Conservation (phyloP, 2,888 invertebrate genomes). For the Agelastica alni region DNA sequence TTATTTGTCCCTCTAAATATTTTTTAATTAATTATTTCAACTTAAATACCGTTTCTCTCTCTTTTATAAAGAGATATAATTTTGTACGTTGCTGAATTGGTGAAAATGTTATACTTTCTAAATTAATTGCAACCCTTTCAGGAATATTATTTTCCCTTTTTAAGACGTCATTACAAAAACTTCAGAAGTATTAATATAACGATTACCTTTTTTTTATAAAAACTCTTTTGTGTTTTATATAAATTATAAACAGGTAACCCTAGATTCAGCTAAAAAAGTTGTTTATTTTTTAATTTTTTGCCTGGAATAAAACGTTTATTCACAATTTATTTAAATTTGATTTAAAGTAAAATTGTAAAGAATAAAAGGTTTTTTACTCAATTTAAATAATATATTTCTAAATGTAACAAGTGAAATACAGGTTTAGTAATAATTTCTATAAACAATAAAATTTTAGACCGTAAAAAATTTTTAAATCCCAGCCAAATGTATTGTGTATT, state of each 20-base stretch:
- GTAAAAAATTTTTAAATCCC: no score
- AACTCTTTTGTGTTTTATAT: constrained; percentile 6
- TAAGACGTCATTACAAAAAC: constrained; percentile 18
- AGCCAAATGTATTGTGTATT: no score
- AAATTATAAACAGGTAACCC: constrained; percentile 13
- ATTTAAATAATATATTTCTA: no score
- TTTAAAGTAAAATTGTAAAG: no score
- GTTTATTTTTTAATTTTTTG: no score
- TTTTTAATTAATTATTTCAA: constrained; percentile 10
- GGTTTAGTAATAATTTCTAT: no score
- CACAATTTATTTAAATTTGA: no score
- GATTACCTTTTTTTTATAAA: constrained; percentile 8
- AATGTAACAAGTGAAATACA: no score
- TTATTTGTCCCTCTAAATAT: constrained; percentile 1
- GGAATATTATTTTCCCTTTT: constrained; percentile 22
- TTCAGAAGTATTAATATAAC: constrained; percentile 18
- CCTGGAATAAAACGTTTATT: no score
- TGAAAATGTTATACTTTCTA: constrained; percentile 18
- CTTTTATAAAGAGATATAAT: constrained; percentile 19
- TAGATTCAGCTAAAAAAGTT: no score
- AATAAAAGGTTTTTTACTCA: no score
- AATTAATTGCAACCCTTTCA: constrained; percentile 21
- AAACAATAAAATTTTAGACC: no score
- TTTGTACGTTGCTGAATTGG: constrained; percentile 17
- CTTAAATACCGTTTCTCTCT: constrained; percentile 12